These are phyloP conservation scores for Danaus plexippus DNA, from an alignment of 1,140 invertebrate genomes.

Conservation along the genomic window DNA sequence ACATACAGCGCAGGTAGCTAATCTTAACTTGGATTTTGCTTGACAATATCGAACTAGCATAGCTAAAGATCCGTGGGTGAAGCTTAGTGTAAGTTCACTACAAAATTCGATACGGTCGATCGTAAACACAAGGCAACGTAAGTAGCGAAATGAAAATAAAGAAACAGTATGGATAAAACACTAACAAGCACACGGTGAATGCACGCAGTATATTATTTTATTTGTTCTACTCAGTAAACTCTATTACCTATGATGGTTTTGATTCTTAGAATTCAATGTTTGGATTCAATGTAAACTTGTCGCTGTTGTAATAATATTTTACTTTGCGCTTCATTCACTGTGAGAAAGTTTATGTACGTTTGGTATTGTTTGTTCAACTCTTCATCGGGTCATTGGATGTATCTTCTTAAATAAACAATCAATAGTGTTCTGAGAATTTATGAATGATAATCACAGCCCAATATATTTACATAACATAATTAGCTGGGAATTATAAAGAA, in stretches of 20 bases:
- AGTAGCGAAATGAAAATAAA: constrained; percentile 50
- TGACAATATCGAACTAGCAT: constrained; percentile 12
- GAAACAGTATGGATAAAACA: constrained; percentile 43
- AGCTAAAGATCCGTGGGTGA: constrained; percentile 12
- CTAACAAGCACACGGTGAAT: constrained; percentile 23
- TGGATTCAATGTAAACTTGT: constrained; percentile 56
- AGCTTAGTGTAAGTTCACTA: constrained; percentile 25
- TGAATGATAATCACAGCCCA: not conserved
- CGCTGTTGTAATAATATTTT: constrained; percentile 57
- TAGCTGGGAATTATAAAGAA: not conserved
- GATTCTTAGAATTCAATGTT: constrained; percentile 60
- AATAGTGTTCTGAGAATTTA: not conserved
- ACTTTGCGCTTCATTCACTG: constrained; percentile 40
- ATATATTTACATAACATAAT: not conserved
- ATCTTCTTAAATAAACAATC: constrained; percentile 18
- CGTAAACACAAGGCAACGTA: constrained; percentile 38
- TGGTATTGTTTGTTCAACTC: constrained; percentile 34
- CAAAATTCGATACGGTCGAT: constrained; percentile 42
- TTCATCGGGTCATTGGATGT: constrained; percentile 34
- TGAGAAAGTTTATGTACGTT: constrained; percentile 51
- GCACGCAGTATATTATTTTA: constrained; percentile 59
- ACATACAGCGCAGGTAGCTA: no score
- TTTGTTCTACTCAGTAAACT: constrained; percentile 63
- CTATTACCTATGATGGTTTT: constrained; percentile 63
- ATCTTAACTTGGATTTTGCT: no score